Base-by-base conservation (phyloP, 2,113 vertebrate species). In the Perccottus glenii region DNA sequence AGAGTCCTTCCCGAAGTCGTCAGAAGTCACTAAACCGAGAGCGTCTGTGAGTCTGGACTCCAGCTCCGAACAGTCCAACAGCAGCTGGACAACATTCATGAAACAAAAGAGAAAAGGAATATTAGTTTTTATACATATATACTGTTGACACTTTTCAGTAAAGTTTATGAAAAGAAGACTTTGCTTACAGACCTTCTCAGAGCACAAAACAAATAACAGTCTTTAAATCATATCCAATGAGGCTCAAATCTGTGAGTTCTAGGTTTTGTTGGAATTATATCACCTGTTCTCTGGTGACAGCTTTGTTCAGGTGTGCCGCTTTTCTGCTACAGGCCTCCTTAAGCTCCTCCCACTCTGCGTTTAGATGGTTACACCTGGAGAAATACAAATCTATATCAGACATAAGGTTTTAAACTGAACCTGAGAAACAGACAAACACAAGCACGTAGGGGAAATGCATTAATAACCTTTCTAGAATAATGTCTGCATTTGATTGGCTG, bases 261-360 rank as follows among this genome's bases (percentile, higher is more conserved):
- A 47, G n/a, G n/a, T 12, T 44, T 12, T 47, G 11, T 14, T 47
- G 11, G 11, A 47, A 11, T 44, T 16, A 12, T 42, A 5, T 50
- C 89, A 97, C 95, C 94, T 96, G 93, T 53, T 95, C 93, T 70
- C 93, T 87, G 60, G 80, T 83, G 48, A 92, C 74, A 1, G 92
- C 93, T 19, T 90, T 91, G 76, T 92, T 93, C 63, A 96, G 90
- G 67, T 91, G 76, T 36, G 67, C 88, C 44, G 90, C 82, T 67
- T 85, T 88, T n/a, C 80, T 84, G 11, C 87, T 91, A 52, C 94
- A 96, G 0, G 87, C 85, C 19, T 86, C 84, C 71, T 95, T 92
- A 55, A 97, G 91, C 70, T 91, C 92, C 60, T 88, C 83, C 96
- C 96, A 97, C 57, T 78, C 81, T 53, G 50, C 48, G 33, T 77